Percentiles rank a stretch among this genome's conserved stretches.
phyloP scores from a whole-genome alignment of 2,888 invertebrate genomes.

The Tachina grossa region DNA sequence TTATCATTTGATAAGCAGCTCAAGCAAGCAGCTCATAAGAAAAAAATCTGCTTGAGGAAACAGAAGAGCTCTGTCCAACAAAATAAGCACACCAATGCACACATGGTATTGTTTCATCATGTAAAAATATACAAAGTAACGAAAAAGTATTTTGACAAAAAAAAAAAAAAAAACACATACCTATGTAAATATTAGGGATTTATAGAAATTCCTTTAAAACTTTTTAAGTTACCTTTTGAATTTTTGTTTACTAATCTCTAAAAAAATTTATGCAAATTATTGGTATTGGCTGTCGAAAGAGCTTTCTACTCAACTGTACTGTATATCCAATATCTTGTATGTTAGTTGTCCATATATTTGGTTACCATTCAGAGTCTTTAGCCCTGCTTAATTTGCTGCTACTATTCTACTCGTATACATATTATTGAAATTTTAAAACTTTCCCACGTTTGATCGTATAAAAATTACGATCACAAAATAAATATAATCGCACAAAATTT shows the following conservation, averaged over 20 bases:
- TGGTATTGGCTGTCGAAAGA: background rate
- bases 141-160: background rate
- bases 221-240: background rate
- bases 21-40: background rate
- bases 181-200: no score
- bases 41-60: slow-evolving; percentile 18
- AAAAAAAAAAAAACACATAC: background rate
- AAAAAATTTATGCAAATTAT: background rate
- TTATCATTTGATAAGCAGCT: slow-evolving; percentile 64
- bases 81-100: slow-evolving; percentile 24
- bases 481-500: slow-evolving; percentile 9
- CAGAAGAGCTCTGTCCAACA: slow-evolving; percentile 49
- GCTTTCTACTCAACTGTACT: background rate
- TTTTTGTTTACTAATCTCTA: background rate
- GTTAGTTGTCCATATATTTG: background rate
- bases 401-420: slow-evolving; percentile 9
- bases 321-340: slow-evolving; percentile 3
- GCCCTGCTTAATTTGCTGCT: background rate
- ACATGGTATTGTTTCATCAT: background rate
- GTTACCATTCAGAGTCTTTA: slow-evolving; percentile 12
- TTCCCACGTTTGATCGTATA: slow-evolving; percentile 65
- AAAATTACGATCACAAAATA: slow-evolving; percentile 50
- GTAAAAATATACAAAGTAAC: slow-evolving; percentile 8
- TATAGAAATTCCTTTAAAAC: background rate
- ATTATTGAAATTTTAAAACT: slow-evolving; percentile 42